These are phyloP conservation scores for Dasyornis broadbenti DNA, from an alignment of 2,113 vertebrate species.

Conservation along the genomic window DNA sequence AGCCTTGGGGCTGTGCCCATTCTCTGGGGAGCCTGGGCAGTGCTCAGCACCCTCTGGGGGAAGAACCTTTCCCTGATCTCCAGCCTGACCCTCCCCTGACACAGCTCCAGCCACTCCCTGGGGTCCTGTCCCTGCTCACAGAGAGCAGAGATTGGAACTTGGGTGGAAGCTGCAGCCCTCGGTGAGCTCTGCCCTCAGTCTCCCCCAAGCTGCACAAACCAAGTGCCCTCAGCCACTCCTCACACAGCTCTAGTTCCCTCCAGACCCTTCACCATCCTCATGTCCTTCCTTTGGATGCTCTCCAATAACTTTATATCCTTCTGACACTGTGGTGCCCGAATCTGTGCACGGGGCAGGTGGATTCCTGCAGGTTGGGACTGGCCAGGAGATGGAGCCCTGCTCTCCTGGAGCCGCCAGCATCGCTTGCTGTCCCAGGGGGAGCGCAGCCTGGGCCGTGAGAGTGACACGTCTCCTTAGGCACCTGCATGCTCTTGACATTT, in stretches of 20 bases:
- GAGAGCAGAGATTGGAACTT: neutral
- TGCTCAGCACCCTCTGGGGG: neutral
- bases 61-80: neutral
- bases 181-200: neutral
- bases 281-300: neutral
- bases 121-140: neutral
- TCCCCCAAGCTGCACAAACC: neutral
- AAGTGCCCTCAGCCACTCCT: neutral
- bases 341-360: too few species aligned
- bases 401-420: neutral
- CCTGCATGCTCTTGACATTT: neutral
- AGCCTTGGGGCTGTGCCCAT: neutral
- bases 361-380: neutral
- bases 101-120: neutral
- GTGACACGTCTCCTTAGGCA: neutral
- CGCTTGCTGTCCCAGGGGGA: neutral
- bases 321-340: neutral
- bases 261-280: neutral
- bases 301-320: neutral
- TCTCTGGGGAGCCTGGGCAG: neutral
- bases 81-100: rapidly evolving
- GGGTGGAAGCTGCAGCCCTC: neutral
- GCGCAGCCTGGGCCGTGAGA: neutral
- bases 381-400: neutral
- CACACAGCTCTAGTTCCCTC: neutral